phyloP scores from a whole-genome alignment of 2,113 vertebrate genomes.

The Anolis carolinensis region DNA sequence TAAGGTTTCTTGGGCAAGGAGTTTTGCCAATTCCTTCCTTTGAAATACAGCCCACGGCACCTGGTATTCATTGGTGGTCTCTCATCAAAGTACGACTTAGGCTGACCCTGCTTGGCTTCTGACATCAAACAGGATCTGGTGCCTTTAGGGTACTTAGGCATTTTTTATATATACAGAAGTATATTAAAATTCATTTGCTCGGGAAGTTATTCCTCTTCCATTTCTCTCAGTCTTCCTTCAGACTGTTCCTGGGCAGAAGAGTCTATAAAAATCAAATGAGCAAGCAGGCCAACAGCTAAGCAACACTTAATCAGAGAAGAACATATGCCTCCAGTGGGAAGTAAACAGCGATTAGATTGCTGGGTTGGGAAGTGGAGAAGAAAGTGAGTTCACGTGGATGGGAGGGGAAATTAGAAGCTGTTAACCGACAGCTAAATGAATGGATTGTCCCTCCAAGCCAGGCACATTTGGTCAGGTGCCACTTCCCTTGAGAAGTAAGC shows the following conservation, averaged over 20 bases:
- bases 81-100: too few species aligned
- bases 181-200: slow-evolving; percentile 74
- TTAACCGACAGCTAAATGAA: slow-evolving; percentile 64
- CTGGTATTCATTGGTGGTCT: too few species aligned
- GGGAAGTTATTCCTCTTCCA: slow-evolving; percentile 46
- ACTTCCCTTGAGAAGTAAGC: slow-evolving; percentile 65
- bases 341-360: slow-evolving; percentile 61
- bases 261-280: slow-evolving; percentile 72
- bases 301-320: slow-evolving; percentile 73
- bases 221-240: slow-evolving; percentile 61
- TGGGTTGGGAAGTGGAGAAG: slow-evolving; percentile 1
- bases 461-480: slow-evolving; percentile 67
- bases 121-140: too few species aligned
- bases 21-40: too few species aligned
- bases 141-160: too few species aligned
- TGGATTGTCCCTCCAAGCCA: slow-evolving; percentile 47
- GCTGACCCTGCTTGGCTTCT: too few species aligned
- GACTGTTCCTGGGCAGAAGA: slow-evolving; percentile 56
- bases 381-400: not conserved
- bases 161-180: not conserved
- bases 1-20: too few species aligned
- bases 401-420: slow-evolving; percentile 44
- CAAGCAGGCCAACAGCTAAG: slow-evolving; percentile 72
- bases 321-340: slow-evolving; percentile 67
- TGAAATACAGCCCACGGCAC: too few species aligned